Conservation (phyloP, 1,140 invertebrate species). For the Aleiodes sp. region DNA sequence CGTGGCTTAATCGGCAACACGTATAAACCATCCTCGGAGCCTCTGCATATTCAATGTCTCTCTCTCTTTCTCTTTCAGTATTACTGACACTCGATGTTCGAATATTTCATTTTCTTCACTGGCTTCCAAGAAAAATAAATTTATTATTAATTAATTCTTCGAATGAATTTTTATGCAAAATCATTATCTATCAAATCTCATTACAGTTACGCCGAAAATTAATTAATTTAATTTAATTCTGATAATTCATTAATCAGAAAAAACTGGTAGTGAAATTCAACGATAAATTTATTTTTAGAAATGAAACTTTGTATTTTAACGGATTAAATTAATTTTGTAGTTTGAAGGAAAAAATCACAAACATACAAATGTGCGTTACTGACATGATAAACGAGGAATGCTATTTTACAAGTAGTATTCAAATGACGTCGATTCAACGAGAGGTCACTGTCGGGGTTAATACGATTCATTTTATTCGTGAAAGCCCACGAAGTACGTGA, state of each 20-base stretch:
- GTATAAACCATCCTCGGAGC: slow-evolving; percentile 60
- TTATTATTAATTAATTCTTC: not conserved
- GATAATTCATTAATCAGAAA: too few relatives aligned
- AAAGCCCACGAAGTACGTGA: slow-evolving; percentile 23
- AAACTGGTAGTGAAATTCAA: too few relatives aligned
- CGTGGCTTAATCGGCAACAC: slow-evolving; percentile 64
- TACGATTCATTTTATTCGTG: slow-evolving; percentile 36
- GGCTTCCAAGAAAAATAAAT: not conserved
- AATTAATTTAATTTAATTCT: too few relatives aligned
- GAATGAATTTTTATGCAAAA: not conserved
- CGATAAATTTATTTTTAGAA: too few relatives aligned
- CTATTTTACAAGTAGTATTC: slow-evolving; percentile 31
- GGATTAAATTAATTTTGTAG: too few relatives aligned
- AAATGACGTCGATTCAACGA: slow-evolving; percentile 23
- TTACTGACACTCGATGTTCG: slow-evolving; percentile 14
- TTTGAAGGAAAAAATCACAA: too few relatives aligned
- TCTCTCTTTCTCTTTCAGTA: too few relatives aligned
- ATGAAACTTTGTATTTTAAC: too few relatives aligned
- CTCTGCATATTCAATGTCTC: slow-evolving; percentile 63
- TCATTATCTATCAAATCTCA: too few relatives aligned
- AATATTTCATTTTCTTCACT: slow-evolving; percentile 41
- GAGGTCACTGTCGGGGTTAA: slow-evolving; percentile 31
- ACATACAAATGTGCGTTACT: slow-evolving; percentile 29
- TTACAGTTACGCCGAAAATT: too few relatives aligned
- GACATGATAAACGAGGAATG: slow-evolving; percentile 34